phyloP scores from a whole-genome alignment of 1,140 invertebrate genomes.

The Capitella teleta region DNA sequence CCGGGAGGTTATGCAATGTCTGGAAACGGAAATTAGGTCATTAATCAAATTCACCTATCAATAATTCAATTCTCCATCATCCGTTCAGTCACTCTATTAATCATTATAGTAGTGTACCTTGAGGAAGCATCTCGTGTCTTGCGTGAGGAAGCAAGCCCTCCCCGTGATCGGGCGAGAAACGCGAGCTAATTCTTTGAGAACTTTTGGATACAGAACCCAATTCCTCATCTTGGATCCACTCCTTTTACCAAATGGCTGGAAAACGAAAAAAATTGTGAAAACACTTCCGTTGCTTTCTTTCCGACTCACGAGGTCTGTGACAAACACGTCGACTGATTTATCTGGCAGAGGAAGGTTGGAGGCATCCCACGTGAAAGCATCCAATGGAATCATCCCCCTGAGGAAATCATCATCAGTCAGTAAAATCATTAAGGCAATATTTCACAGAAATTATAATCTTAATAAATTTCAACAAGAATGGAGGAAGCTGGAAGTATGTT shows the following conservation, averaged over 20 bases:
- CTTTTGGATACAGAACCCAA: constrained; percentile 44
- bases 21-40: not conserved
- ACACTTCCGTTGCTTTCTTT: not conserved
- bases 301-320: constrained; percentile 49
- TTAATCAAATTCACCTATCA: not conserved
- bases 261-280: constrained; percentile 2
- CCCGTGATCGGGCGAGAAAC: constrained; percentile 38
- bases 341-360: constrained; percentile 44
- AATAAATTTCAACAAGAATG: too few species aligned
- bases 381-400: too few species aligned
- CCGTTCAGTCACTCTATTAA: not conserved
- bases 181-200: constrained; percentile 45
- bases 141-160: constrained; percentile 47
- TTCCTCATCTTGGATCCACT: constrained; percentile 46
- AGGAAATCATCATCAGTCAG: too few species aligned
- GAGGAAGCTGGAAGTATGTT: too few species aligned
- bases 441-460: too few species aligned
- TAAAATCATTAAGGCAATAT: too few species aligned
- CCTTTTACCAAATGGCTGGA: constrained; percentile 47
- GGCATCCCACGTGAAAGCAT: constrained; percentile 47
- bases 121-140: constrained; percentile 37
- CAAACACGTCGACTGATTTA: constrained; percentile 47
- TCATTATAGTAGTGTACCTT: not conserved
- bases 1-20: not conserved
- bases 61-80: not conserved